A percentile compares a stretch with the other conserved stretches of the same genome.
These are phyloP conservation scores for Coptodon rendalli DNA, from an alignment of 2,113 vertebrate species.

Conservation along the genomic window DNA sequence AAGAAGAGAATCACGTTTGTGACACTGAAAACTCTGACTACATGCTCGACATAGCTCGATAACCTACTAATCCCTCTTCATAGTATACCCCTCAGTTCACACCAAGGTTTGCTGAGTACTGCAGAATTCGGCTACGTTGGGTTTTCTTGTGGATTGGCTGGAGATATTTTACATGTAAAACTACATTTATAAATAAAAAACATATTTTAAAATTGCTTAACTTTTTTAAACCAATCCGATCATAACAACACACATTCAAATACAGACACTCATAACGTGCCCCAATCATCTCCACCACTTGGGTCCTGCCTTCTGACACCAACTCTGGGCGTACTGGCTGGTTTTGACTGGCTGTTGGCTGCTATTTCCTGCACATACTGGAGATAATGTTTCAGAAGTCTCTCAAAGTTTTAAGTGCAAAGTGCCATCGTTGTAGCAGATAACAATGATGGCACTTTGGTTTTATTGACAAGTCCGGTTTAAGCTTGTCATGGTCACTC, in stretches of 20 bases:
- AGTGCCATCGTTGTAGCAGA: not conserved
- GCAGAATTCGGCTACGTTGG: rapidly evolving
- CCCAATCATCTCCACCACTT: not conserved
- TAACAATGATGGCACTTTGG: not conserved
- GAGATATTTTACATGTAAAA: not conserved
- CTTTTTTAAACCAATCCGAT: not conserved
- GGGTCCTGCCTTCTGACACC: not conserved
- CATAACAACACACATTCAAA: not conserved
- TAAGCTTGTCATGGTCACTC: not conserved
- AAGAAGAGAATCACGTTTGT: not conserved
- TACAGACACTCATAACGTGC: not conserved
- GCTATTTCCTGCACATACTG: not conserved
- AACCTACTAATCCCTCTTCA: not conserved
- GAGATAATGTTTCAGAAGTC: not conserved
- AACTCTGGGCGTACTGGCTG: not conserved
- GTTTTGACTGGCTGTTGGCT: not conserved
- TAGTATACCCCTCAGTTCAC: not conserved
- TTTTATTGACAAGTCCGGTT: not conserved
- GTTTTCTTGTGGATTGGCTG: not conserved
- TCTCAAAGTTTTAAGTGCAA: not conserved
- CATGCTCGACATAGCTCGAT: not conserved
- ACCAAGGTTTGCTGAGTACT: not conserved
- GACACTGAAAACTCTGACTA: not conserved
- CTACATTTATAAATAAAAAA: not conserved
- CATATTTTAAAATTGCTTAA: not conserved